phyloP scores from a whole-genome alignment of 2,888 invertebrate species.

The Pseudoips prasinana region DNA sequence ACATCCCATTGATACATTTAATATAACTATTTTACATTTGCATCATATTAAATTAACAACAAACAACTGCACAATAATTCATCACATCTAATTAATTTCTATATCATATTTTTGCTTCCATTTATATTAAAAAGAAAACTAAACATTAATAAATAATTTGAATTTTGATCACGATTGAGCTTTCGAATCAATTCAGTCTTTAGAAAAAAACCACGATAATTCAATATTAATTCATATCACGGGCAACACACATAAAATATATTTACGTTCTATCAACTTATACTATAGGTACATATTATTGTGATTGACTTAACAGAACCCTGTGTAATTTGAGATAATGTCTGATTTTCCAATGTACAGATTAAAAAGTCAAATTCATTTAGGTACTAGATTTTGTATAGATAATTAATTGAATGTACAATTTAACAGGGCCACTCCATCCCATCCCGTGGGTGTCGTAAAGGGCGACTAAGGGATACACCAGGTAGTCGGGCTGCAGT shows the following conservation, averaged over 20 bases:
- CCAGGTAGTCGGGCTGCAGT: too few species aligned
- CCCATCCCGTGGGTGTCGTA: too few species aligned
- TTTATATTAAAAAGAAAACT: too few species aligned
- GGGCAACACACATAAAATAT: too few species aligned
- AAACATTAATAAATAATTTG: too few species aligned
- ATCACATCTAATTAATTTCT: conserved; percentile 17
- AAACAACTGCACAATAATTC: conserved; percentile 13
- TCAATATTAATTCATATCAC: background rate
- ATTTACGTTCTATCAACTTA: too few species aligned
- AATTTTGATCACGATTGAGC: conserved; percentile 45
- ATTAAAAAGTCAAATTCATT: background rate
- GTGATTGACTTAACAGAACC: conserved; percentile 10
- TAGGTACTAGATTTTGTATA: too few species aligned
- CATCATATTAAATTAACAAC: conserved; percentile 16
- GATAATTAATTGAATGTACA: too few species aligned
- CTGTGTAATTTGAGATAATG: conserved; percentile 11
- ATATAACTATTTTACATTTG: conserved; percentile 15
- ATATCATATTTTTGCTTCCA: conserved; percentile 1
- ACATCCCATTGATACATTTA: conserved; percentile 28
- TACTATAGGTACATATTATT: too few species aligned
- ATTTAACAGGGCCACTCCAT: too few species aligned
- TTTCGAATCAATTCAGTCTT: conserved; percentile 59
- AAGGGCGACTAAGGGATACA: too few species aligned
- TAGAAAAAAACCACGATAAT: conserved; percentile 5
- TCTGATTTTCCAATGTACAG: background rate